Conservation (phyloP, 2,113 vertebrate species). For the Bufo bufo region DNA sequence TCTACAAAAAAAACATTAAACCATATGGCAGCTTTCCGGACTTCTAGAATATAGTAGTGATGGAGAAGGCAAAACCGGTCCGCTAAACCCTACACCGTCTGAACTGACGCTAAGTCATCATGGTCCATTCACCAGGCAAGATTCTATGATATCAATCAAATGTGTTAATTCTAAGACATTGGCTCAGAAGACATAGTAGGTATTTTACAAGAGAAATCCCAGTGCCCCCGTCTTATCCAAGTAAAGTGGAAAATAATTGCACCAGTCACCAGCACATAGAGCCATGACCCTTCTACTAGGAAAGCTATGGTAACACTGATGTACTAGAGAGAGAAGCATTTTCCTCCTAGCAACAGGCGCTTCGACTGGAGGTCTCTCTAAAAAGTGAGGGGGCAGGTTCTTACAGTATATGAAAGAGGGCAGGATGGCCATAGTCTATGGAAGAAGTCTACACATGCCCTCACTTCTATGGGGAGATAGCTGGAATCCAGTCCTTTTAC, state of each 20-base stretch:
- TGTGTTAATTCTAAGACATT: neutral
- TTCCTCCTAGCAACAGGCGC: slow-evolving; percentile 33
- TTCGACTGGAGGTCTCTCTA: slow-evolving; percentile 5
- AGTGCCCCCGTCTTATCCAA: neutral
- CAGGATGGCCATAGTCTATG: neutral
- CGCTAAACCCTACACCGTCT: neutral
- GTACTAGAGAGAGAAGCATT: slow-evolving; percentile 1
- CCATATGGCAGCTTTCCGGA: neutral
- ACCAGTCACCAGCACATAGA: slow-evolving; percentile 14
- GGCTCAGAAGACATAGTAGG: neutral
- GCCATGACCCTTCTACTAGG: neutral
- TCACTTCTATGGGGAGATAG: neutral
- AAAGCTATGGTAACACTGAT: neutral
- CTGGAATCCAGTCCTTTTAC: neutral
- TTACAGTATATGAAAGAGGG: neutral
- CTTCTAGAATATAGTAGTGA: neutral
- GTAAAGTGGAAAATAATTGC: neutral
- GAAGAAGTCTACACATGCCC: slow-evolving; percentile 4
- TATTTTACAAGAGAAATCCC: neutral
- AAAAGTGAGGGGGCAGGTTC: neutral
- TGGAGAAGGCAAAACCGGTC: no score
- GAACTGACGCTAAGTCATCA: neutral
- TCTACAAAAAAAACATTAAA: neutral
- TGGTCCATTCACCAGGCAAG: neutral
- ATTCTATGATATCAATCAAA: neutral